phyloP scores from a whole-genome alignment of 2,888 invertebrate species.

The Apodemia zela region DNA sequence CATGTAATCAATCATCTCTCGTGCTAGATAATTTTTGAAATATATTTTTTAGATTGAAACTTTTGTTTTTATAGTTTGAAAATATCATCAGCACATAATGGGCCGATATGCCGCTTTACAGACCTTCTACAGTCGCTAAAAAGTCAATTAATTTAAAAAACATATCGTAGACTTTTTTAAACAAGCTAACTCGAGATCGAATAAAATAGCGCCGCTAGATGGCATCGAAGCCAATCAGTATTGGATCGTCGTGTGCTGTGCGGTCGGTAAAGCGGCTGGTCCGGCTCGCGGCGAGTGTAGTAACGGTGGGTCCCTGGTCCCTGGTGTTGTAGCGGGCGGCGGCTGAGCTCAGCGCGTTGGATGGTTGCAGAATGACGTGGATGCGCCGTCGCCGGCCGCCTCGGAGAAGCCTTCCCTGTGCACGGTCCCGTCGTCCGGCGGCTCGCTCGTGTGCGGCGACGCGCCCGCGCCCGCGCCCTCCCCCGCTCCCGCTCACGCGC shows the following conservation, averaged over 20 bases:
- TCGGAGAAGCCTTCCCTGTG: constrained; percentile 56
- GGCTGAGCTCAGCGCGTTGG: constrained; percentile 72
- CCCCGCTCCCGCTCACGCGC: constrained; percentile 27
- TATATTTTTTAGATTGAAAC: constrained; percentile 46
- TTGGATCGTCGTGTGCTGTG: not conserved
- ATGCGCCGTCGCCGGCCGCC: constrained; percentile 69
- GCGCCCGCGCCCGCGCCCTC: constrained; percentile 26
- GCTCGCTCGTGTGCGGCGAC: constrained; percentile 8
- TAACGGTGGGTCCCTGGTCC: constrained; percentile 55
- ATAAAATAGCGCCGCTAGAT: not conserved
- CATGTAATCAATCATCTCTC: constrained; percentile 27
- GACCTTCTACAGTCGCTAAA: constrained; percentile 37
- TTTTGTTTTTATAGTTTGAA: constrained; percentile 51
- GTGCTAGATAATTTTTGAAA: constrained; percentile 41
- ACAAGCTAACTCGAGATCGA: not conserved
- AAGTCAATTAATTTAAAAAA: too few species aligned
- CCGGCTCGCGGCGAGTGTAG: constrained; percentile 34
- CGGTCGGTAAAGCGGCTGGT: constrained; percentile 41
- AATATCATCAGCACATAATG: constrained; percentile 54
- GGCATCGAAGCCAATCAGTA: not conserved
- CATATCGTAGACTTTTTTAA: too few species aligned
- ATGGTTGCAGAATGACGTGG: constrained; percentile 78
- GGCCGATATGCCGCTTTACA: constrained; percentile 50
- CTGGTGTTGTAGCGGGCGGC: constrained; percentile 62
- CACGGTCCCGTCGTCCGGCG: constrained; percentile 41